Percentiles rank a stretch among this genome's conserved stretches.
These are phyloP conservation scores for Papilio helenus DNA, from an alignment of 1,140 invertebrate species.

Conservation along the genomic window DNA sequence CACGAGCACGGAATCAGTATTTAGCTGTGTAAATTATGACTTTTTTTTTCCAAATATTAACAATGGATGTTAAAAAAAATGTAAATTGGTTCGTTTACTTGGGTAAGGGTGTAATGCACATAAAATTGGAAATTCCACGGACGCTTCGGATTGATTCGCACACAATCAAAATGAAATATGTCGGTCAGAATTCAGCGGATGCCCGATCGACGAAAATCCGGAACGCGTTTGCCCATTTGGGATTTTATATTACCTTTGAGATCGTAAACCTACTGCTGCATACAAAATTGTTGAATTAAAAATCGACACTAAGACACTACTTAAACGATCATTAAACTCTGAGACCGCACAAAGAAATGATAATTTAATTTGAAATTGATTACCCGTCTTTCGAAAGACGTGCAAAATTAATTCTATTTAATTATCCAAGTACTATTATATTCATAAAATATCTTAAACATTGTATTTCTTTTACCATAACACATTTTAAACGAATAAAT, in stretches of 20 bases:
- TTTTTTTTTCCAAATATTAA: not conserved
- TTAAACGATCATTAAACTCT: not conserved
- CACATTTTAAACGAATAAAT: not conserved
- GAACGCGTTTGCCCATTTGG: not conserved
- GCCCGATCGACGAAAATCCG: conserved; percentile 20
- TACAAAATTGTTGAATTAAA: too few species aligned
- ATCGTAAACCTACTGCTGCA: not conserved
- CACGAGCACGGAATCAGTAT: too few species aligned
- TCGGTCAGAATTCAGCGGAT: conserved; percentile 29
- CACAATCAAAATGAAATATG: conserved; percentile 53
- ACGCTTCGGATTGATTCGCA: conserved; percentile 46
- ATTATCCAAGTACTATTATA: too few species aligned
- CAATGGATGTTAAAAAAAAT: not conserved
- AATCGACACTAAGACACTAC: not conserved
- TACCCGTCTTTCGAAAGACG: too few species aligned
- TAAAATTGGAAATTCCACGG: conserved; percentile 46
- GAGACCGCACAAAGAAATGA: too few species aligned
- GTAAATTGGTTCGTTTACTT: conserved; percentile 8
- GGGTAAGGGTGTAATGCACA: conserved; percentile 13
- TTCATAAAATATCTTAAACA: too few species aligned
- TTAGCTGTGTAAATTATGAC: too few species aligned
- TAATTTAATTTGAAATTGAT: too few species aligned
- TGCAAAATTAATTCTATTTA: too few species aligned
- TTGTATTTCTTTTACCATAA: too few species aligned
- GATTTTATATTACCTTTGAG: conserved; percentile 8